Evolutionary conservation across 2,797 vertebrate genomes (phyloP).

Genomic region (Masticophis lateralis): DNA sequence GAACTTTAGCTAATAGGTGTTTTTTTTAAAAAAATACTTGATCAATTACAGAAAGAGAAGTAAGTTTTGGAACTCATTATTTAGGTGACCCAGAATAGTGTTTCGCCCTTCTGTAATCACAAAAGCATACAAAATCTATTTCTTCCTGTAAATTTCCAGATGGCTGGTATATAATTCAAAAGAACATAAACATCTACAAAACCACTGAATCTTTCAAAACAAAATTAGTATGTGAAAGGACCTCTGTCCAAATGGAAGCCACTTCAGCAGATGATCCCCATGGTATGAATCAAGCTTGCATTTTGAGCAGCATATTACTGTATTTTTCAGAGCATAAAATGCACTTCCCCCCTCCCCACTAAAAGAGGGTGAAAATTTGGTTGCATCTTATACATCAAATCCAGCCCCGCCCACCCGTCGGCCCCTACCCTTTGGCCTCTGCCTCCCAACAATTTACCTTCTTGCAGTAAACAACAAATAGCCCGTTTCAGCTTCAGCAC

Average conservation of each 20-base stretch:
- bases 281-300: neutral
- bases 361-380: too few relatives aligned
- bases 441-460: too few relatives aligned
- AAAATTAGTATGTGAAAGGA: neutral
- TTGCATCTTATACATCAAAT: too few relatives aligned
- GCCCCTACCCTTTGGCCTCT: too few relatives aligned
- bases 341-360: too few relatives aligned
- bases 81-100: neutral
- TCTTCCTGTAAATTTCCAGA: neutral
- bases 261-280: neutral
- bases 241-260: neutral
- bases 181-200: neutral
- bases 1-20: neutral
- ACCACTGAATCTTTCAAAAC: neutral
- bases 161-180: neutral
- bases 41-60: neutral
- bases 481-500: too few relatives aligned
- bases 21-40: neutral
- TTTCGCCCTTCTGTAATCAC: neutral
- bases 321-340: too few relatives aligned
- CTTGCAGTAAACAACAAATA: too few relatives aligned
- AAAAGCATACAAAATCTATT: neutral
- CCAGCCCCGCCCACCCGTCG: too few relatives aligned
- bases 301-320: neutral
- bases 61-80: neutral